Base-by-base conservation (phyloP, 2,888 invertebrate species). In the Sicus ferrugineus region DNA sequence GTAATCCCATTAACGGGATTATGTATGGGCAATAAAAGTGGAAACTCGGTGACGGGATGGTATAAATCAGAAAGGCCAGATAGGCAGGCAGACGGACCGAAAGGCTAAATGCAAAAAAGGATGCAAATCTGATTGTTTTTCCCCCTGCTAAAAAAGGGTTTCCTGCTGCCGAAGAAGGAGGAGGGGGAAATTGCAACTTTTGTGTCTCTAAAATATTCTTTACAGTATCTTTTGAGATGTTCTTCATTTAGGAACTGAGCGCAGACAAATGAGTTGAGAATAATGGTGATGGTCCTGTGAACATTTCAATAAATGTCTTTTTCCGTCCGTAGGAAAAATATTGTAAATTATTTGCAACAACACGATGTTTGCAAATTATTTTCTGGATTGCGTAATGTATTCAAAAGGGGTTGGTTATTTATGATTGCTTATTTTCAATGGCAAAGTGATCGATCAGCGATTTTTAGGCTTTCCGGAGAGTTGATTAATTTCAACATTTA, bases 11-110 rank as follows among this genome's bases (percentile, higher is more conserved):
- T 83, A 83, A 81, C 77, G 76, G 82, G 83, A 83, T 83, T 83
- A 83, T 77, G 76, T 77, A 84, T 81, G 83, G 84, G 80, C 84
- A 81, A 83, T 83, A 84, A 84, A 83, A 78, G 81, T 77, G 78
- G 77, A 68, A 66, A 46, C 28, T 52, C 54, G 7, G 4, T 26
- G 11, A 30, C 6, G 56, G 11, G 9, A 30, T 1, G 30, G 11
- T 5, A 14, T 19, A 28, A 4, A 54, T 58, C 2, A 9, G 11
- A 38, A 38, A 19, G 34, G 7, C 19, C 2, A 19, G 31, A 59
- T 31, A 34, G n/a, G 19, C 7, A 26, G 63, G 28, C n/a, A 48
- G n/a, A 28, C 5, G 1, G 16, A 2, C 6, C n/a, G n/a, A 16
- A 46, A 19, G 6, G 28, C 7, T n/a, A n/a, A 67, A 67, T 67